Evolutionary conservation across 2,888 invertebrate genomes (phyloP).

Genomic region (Ennomos fuscantarius): DNA sequence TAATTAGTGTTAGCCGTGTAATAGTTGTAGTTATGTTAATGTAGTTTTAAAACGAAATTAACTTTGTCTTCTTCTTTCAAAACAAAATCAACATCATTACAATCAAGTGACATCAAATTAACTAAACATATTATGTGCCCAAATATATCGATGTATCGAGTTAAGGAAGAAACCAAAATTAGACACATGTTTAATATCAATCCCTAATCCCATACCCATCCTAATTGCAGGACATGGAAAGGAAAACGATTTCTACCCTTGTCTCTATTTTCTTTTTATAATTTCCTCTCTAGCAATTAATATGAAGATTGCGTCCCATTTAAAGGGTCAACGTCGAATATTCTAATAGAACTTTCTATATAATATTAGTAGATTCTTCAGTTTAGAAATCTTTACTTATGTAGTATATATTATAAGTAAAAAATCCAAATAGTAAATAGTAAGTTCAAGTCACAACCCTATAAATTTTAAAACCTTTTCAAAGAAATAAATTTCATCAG

Average conservation of each 20-base stretch:
- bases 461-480: too few species aligned
- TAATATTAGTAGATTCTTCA: not conserved
- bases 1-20: too few species aligned
- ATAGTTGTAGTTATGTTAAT: too few species aligned
- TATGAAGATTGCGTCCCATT: constrained; percentile 13
- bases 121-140: not conserved
- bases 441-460: too few species aligned
- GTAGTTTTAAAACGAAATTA: too few species aligned
- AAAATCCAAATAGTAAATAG: too few species aligned
- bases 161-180: constrained; percentile 12
- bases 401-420: too few species aligned
- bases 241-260: constrained; percentile 22
- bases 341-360: not conserved
- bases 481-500: too few species aligned
- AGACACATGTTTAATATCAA: constrained; percentile 19
- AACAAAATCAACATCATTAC: too few species aligned
- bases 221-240: constrained; percentile 19
- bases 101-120: not conserved
- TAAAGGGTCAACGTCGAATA: not conserved
- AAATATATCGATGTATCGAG: not conserved
- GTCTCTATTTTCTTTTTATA: constrained; percentile 19
- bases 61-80: too few species aligned
- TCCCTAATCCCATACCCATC: too few species aligned
- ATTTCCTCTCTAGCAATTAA: constrained; percentile 22
- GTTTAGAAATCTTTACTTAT: too few species aligned